Evolutionary conservation across 2,888 invertebrate species (phyloP), one percentile per base, ranked within the genome.

Genomic region (Neria commutata): DNA sequence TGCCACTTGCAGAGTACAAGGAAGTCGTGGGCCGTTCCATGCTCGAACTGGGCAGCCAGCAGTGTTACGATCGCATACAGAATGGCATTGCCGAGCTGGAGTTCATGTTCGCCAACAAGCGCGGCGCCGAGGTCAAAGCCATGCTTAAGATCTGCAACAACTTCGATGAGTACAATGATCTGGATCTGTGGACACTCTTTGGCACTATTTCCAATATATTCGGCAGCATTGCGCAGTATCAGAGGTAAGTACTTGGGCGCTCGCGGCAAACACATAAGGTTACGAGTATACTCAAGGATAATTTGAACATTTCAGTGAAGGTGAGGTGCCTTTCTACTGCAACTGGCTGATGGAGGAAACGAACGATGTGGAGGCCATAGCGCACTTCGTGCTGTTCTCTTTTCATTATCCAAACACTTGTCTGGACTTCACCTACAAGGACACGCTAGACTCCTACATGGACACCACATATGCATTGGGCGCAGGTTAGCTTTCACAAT

Each of bases 1-100:
- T n/a, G n/a, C n/a, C 23, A n/a, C n/a, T n/a, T n/a, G n/a, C n/a
- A 69, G 75, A 72, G 5, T 77, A 61, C 49, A 72, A 76, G 66
- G 58, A 70, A 65, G 67, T 74, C 17, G 70, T 71, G 14, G 76
- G 76, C 1, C 6, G 66, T 33, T 67, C 75, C 1, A 68, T 69
- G 17, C 42, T 24, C 0, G 21, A 62, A 11, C 60, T 76, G 2
- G 75, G 65, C 1, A 72, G 75, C 16, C 49, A 67, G 14, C 61
- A 62, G 11, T 76, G 77, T 56, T 74, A 74, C 40, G 24, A 71
- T 34, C 45, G 72, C 11, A 68, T 77, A 5, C 45, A 72, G 3
- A 72, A 73, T 53, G 72, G 64, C 23, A 72, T 66, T 1, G 21
- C 60, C 1, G 63, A 66, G 53, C 63, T 68, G 19, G 67, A 76